Conservation (phyloP, 2,888 invertebrate species). For the Tiliacea citrago region DNA sequence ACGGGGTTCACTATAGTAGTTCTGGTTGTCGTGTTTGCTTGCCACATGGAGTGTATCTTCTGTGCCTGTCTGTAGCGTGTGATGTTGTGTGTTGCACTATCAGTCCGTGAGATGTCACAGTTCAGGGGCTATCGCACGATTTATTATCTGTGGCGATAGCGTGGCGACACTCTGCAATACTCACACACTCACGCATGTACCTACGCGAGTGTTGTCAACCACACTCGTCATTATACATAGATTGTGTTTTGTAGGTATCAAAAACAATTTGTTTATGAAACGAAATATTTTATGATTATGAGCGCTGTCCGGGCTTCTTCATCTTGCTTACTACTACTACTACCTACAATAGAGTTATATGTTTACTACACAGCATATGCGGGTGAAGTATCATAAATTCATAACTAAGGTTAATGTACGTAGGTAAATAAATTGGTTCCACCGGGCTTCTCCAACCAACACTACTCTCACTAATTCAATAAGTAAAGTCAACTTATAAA, state of each 20-base stretch:
- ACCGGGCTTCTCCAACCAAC: not conserved
- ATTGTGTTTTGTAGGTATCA: constrained; percentile 16
- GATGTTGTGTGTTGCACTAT: constrained; percentile 51
- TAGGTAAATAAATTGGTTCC: not conserved
- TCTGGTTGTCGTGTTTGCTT: not conserved
- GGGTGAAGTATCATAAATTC: constrained; percentile 1
- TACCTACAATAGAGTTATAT: not conserved
- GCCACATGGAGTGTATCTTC: constrained; percentile 18
- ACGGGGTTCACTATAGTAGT: not conserved
- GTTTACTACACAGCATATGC: not conserved
- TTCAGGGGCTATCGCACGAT: constrained; percentile 66
- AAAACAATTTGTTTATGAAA: constrained; percentile 23
- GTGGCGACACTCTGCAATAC: constrained; percentile 35
- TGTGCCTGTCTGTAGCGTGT: constrained; percentile 3
- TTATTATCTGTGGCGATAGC: constrained; percentile 64
- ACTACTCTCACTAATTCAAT: constrained; percentile 13
- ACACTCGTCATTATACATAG: not conserved
- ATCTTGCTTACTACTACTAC: not conserved
- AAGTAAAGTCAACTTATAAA: constrained; percentile 7
- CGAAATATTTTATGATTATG: not conserved
- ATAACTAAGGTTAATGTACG: not conserved
- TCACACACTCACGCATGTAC: constrained; percentile 20
- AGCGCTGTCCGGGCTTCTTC: not conserved
- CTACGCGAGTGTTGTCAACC: constrained; percentile 24
- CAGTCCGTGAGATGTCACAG: constrained; percentile 65